These are phyloP conservation scores for Blastomussa wellsi DNA, from an alignment of 92 coral and sea anemone species.

Conservation along the genomic window DNA sequence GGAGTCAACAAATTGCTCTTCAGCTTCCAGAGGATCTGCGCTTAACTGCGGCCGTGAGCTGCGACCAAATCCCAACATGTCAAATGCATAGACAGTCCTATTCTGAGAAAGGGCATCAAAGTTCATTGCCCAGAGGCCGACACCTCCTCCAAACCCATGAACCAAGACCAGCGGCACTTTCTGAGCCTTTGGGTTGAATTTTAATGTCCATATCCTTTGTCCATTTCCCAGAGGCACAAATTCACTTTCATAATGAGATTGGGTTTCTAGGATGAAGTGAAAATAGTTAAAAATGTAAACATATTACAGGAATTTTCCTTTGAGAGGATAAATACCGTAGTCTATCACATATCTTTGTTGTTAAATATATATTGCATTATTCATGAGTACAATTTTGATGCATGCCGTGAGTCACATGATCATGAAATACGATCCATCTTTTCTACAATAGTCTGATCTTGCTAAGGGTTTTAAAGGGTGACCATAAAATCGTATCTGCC, in stretches of 20 bases:
- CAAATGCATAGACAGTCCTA: conserved; percentile 91
- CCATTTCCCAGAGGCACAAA: conserved; percentile 66
- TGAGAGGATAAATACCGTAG: no score
- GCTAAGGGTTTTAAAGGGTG: background rate
- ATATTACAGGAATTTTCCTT: background rate
- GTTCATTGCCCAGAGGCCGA: conserved; percentile 89
- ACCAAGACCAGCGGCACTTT: conserved; percentile 82
- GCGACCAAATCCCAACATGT: conserved; percentile 95
- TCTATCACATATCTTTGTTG: background rate
- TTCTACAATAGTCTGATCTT: background rate
- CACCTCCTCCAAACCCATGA: conserved; percentile 98
- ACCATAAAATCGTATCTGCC: background rate
- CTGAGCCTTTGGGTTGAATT: conserved; percentile 66
- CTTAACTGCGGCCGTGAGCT: conserved; percentile 93
- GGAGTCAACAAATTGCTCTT: conserved; percentile 87
- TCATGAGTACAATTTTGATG: background rate
- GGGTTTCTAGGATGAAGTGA: conserved; percentile 59
- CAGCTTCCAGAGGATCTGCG: conserved; percentile 71
- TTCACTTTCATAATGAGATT: conserved; percentile 63
- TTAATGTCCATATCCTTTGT: conserved; percentile 84
- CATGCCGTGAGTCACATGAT: background rate
- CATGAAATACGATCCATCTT: background rate
- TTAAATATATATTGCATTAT: background rate
- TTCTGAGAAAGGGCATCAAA: conserved; percentile 71
- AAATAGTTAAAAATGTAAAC: no score